Base-by-base conservation (phyloP, 2,888 invertebrate genomes). In the Ditylenchus weischeri region DNA sequence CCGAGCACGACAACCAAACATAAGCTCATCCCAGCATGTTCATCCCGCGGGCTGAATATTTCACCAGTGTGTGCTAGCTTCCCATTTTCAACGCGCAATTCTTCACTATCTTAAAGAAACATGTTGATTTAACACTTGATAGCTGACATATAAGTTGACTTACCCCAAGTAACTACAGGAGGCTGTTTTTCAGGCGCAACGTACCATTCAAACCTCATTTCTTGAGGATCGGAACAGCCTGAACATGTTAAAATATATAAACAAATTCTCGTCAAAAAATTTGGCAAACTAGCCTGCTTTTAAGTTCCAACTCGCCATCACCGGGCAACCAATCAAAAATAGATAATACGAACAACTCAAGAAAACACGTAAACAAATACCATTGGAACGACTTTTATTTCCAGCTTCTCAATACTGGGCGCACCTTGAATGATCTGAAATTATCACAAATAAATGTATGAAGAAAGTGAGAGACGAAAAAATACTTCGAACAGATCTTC, bases 371-470 rank as follows among this genome's bases (percentile, higher is more conserved):
- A 43, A 43, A 43, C 8, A 8, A 43, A 43, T 43, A 43, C 43
- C 15, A 54, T 54, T 2, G 54, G 54, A 54, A 29, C 11, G 7
- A 54, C 21, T 3, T 11, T 29, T 54, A 54, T 21, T 54, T 4
- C 54, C 54, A 54, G 21, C 54, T 54, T 54, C n/a, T 54, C 54
- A 29, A 54, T 54, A 54, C 10, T 2, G 29, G 54, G 54, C 1
- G 29, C 21, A 29, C 10, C 29, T 21, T 29, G 54, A 7, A 54
- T n/a, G 10, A 54, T 7, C 29, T 54, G n/a, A 11, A 54, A 10
- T 23, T 15, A 54, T 23, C 23, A 11, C 29, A 29, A 18, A 54
- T 11, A 23, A 23, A 54, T 10, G 54, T n/a, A 38, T 43, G 43
- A 43, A 6, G 8, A 8, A 43, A 43, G 43, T 15, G 43, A 43